phyloP scores from a whole-genome alignment of 2,113 vertebrate genomes.

The sheep (Ovis aries) region ARS-UI_Ramb_v3.0 NC_056080.1:96710001-96710500 shows the following conservation, averaged over 20 bases:
- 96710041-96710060: neutral
- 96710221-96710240: neutral
- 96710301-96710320: neutral
- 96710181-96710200: conserved; percentile 17
- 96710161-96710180: neutral
- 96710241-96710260: neutral
- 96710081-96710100: neutral
- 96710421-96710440: neutral
- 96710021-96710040: neutral
- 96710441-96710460: neutral
- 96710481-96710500: neutral
- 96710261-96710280: neutral
- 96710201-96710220: neutral
- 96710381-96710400: neutral
- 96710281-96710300: neutral
- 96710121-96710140: neutral
- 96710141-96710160: conserved; percentile 15
- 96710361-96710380: neutral
- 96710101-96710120: neutral
- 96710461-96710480: neutral
- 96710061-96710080: neutral
- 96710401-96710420: neutral
- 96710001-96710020: neutral
- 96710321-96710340: neutral
- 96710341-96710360: neutral